Conservation (phyloP, 2,888 invertebrate species). For the Eutolmus rufibarbis region DNA sequence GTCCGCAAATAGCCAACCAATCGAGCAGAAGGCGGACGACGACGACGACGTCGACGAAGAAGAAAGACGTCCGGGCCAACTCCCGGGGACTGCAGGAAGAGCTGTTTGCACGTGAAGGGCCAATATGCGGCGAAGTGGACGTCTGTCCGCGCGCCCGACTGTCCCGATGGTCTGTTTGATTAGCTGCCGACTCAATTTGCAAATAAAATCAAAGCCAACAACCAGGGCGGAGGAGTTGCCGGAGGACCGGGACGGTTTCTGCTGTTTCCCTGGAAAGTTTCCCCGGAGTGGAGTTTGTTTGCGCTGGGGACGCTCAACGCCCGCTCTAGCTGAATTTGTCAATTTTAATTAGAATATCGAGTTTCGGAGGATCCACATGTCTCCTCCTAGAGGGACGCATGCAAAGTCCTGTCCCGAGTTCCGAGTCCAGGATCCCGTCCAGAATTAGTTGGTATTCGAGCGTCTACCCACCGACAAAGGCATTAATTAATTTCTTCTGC, state of each 20-base stretch:
- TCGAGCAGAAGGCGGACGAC: background rate
- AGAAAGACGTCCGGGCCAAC: background rate
- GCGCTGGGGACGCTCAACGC: background rate
- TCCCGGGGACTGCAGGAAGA: background rate
- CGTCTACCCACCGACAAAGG: background rate
- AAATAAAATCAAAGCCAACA: slow-evolving; percentile 33
- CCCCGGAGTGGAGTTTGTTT: background rate
- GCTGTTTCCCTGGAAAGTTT: background rate
- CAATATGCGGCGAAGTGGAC: background rate
- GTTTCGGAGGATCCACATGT: background rate
- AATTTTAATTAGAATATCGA: slow-evolving; percentile 45
- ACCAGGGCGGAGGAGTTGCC: background rate
- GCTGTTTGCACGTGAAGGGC: background rate
- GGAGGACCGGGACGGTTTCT: background rate
- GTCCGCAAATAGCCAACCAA: slow-evolving; percentile 8
- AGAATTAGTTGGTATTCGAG: background rate
- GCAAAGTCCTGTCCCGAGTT: background rate
- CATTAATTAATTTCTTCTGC: slow-evolving; percentile 34
- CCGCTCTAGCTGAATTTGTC: slow-evolving; percentile 22
- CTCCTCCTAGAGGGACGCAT: background rate
- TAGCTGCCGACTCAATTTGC: slow-evolving; percentile 37
- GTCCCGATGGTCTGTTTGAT: slow-evolving; percentile 17
- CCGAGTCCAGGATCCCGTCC: background rate
- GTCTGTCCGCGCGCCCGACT: background rate
- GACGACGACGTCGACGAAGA: background rate